A percentile compares a stretch with the other conserved stretches of the same genome.
These are phyloP conservation scores for Dryoscopus gambensis DNA, from an alignment of 2,113 vertebrate genomes.

Conservation along the genomic window DNA sequence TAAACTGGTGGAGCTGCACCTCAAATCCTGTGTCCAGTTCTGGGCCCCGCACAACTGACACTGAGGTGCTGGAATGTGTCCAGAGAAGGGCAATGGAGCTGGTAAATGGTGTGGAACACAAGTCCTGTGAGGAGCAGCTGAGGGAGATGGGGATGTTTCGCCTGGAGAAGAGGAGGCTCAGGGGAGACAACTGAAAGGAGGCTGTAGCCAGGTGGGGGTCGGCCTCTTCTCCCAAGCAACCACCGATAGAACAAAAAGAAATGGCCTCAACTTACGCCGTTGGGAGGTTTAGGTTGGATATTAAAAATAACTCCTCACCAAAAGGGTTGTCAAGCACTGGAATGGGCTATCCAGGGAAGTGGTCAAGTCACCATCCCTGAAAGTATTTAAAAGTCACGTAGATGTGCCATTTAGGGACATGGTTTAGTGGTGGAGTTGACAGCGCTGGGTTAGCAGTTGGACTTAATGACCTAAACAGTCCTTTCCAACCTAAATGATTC, in stretches of 20 bases:
- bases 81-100: not conserved
- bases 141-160: not conserved
- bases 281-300: not conserved
- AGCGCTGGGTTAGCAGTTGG: not conserved
- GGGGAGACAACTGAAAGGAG: not conserved
- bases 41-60: not conserved
- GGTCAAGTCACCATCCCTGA: not conserved
- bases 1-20: not conserved
- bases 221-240: not conserved
- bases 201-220: fast-evolving
- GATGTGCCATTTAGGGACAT: not conserved
- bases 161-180: not conserved
- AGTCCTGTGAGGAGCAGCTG: not conserved
- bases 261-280: not conserved
- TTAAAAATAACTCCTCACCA: not conserved
- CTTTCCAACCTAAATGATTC: not conserved
- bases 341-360: not conserved
- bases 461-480: not conserved
- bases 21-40: not conserved
- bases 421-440: not conserved
- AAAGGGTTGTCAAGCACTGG: not conserved
- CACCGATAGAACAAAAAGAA: fast-evolving
- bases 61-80: fast-evolving
- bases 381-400: not conserved
- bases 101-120: not conserved